These are phyloP conservation scores for Calameuta pallipes DNA, from an alignment of 2,888 invertebrate species.

Conservation along the genomic window DNA sequence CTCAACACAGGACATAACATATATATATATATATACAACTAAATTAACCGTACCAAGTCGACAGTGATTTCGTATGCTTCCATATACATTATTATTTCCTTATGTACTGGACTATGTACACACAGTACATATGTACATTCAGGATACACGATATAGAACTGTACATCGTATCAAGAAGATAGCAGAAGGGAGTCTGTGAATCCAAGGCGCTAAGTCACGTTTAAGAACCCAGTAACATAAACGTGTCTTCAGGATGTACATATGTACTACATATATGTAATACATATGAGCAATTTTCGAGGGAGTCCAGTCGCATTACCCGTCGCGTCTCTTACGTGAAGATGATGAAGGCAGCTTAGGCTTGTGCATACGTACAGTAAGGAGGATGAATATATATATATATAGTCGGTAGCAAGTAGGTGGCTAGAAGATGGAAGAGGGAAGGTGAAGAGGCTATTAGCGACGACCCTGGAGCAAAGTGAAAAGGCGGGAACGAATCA, in stretches of 20 bases:
- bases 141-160: too few species aligned
- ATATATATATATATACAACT: too few species aligned
- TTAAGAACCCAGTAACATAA: neutral
- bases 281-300: conserved; percentile 17
- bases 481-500: conserved; percentile 26
- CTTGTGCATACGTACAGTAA: neutral
- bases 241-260: neutral
- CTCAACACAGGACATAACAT: too few species aligned
- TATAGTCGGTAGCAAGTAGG: conserved; percentile 1
- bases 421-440: neutral
- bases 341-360: neutral
- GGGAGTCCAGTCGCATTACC: conserved; percentile 11
- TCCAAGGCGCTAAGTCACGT: neutral
- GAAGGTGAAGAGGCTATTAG: conserved; percentile 18
- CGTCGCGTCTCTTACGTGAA: conserved; percentile 2
- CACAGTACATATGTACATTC: too few species aligned
- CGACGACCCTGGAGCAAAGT: conserved; percentile 24
- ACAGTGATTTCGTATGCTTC: too few species aligned
- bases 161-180: neutral
- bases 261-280: neutral
- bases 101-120: too few species aligned
- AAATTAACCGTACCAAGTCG: too few species aligned
- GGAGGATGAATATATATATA: neutral
- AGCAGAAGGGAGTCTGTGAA: neutral
- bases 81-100: too few species aligned